Evolutionary conservation across 2,888 invertebrate genomes (phyloP), one percentile per base, ranked within the genome.

Genomic region (Liposcelis brunnea): DNA sequence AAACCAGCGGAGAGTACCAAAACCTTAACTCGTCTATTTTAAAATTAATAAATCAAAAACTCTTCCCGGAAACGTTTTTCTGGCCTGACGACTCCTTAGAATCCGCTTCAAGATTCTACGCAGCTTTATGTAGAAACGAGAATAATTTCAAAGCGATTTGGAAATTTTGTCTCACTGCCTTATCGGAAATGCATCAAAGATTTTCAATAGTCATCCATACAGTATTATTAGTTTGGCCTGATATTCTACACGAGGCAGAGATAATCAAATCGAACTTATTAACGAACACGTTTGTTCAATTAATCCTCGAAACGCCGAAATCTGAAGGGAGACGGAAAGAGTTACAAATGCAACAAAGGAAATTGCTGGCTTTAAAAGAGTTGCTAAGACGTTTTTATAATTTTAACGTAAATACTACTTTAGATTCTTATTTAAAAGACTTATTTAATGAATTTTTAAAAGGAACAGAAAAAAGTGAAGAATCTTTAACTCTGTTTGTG

Each of bases 31-130:
- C 18, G 15, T n/a, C 7, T 6, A 12, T 40, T 6, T 8, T 6
- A 6, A 7, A 19, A 14, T 8, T n/a, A 14, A 19, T 40, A 14
- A 8, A 18, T 4, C 5, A 40, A 7, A n/a, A 18, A 12, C 10
- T 40, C 7, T 18, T 40, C n/a, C 40, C 40, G 6, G 40, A 40
- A 19, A 19, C 4, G 18, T 40, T 40, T 21, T 18, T 18, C 7
- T 40, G 40, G 40, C 40, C 40, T 19, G 40, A 40, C 11, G 40
- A 40, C 19, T 18, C 40, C 15, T 5, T 40, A n/a, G 7, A 16
- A 40, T 19, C 19, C 40, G 6, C 15, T 11, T 7, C 18, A 18
- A 14, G 40, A n/a, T 40, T 40, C 19, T 40, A 40, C 19, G 19
- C 40, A 6, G 40, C 40, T 19, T 6, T 19, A 3, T 40, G 40